Evolutionary conservation across 2,113 vertebrate species (phyloP), one percentile per base, ranked within the genome.

Genomic region (Epinephelus moara): DNA sequence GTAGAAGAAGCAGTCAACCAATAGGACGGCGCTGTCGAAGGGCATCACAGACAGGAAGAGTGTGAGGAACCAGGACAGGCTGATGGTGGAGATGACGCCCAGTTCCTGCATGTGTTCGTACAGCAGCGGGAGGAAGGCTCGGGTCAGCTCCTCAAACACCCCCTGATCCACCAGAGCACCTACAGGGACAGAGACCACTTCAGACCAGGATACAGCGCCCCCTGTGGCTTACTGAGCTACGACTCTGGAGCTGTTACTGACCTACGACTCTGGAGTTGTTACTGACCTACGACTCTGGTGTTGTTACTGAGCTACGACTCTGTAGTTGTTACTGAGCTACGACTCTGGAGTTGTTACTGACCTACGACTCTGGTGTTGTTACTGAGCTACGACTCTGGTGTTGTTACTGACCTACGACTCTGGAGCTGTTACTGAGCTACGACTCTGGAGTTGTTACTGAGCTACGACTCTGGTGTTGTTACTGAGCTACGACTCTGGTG

Each of bases 31-130:
- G 0, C 97, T 99, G 92, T 98, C 97, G 4, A 99, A 99, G 37
- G 98, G 98, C 98, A 99, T 98, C 80, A 98, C 98, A 0, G 97
- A 98, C 84, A 99, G 96, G 85, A 99, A 99, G 27, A 99, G 96
- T 0, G 98, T 99, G 85, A 99, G 97, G 91, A 99, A 99, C 98
- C 98, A 99, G 64, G 98, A 99, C 3, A 99, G 96, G 0, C 97
- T 98, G 93, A 99, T 99, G 89, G 97, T 99, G 78, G 98, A 97
- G 91, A 99, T 97, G 33, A 99, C 98, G 0, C 98, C 98, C 27
- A 99, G 92, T 0, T 97, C 97, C 89, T 98, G 97, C 98, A 99
- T 99, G 94, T 97, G 98, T 82, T 98, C 97, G 1, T 97, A 97
- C 4, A 99, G 96, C 70, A 95, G 94, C 0, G 98, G 97, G 70